phyloP scores from a whole-genome alignment of 2,113 vertebrate genomes.

The Egretta garzetta region DNA sequence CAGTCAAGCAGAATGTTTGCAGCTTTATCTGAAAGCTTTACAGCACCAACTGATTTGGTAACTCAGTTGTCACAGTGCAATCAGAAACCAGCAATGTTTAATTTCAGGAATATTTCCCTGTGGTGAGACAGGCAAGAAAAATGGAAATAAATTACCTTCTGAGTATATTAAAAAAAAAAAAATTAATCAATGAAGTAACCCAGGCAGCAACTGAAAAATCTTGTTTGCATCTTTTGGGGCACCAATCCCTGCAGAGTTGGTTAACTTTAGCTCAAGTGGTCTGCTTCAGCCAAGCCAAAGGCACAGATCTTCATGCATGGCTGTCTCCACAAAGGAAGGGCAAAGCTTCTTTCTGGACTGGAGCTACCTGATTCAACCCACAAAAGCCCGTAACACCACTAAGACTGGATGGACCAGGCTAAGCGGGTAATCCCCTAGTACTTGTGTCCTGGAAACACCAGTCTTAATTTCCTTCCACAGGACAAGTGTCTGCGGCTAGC shows the following conservation, averaged over 20 bases:
- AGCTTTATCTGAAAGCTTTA: background rate
- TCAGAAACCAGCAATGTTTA: background rate
- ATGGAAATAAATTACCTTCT: background rate
- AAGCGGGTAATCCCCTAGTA: background rate
- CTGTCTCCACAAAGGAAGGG: background rate
- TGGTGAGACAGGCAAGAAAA: background rate
- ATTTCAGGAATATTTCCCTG: background rate
- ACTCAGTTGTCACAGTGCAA: background rate
- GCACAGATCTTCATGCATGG: fast-evolving
- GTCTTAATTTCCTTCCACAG: background rate
- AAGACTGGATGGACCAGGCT: background rate
- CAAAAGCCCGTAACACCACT: background rate
- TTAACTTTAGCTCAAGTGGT: background rate
- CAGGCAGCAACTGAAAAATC: background rate
- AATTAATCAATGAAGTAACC: background rate
- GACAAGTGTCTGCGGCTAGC: background rate
- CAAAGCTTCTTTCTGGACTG: background rate
- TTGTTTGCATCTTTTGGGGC: background rate
- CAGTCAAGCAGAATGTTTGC: background rate
- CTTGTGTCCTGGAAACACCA: background rate
- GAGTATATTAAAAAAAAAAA: background rate
- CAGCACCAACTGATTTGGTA: background rate
- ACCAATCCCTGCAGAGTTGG: fast-evolving
- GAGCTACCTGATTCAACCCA: background rate
- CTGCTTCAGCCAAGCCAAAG: background rate